Evolutionary conservation across 2,888 invertebrate species (phyloP), one percentile per base, ranked within the genome.

Genomic region (Electrophaes corylata): DNA sequence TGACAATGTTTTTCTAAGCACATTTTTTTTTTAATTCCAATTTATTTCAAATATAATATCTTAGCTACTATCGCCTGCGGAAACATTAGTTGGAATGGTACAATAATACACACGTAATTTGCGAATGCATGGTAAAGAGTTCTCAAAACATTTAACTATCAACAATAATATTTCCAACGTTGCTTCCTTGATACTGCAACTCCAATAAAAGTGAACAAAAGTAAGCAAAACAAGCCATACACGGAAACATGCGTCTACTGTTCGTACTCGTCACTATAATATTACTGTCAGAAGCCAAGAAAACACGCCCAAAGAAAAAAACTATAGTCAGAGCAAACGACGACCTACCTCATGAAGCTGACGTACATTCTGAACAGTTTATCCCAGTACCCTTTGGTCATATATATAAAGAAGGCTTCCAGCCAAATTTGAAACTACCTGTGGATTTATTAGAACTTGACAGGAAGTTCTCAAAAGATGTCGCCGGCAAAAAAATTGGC

Each of bases 311-410:
- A 10, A 46, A 41, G 0, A 19, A 11, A 12, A 20, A 19, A 1
- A 29, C 41, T 39, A 53, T 57, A 45, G 41, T 16, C 2, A 29
- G 14, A 19, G 5, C 20, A 19, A 2, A 31, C 0, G 26, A 51
- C 23, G n/a, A 10, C 8, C 1, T 29, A 39, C 26, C 26, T 16
- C 23, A 39, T 1, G 1, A 6, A 8, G 44, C 14, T 23, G 54
- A 19, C n/a, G 20, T 14, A 16, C 12, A 12, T n/a, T 23, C 41
- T 23, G n/a, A 33, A 8, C 33, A 4, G 3, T 45, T 29, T 12
- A 11, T 65, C 3, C 72, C 73, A 2, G 73, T 83, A 1, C 77
- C 81, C 1, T 84, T 83, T 56, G 78, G 79, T 19, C 79, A 82
- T 40, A 72, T 85, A n/a, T 71, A 62, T 5, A 70, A 59, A 62